Evolutionary conservation across 2,888 invertebrate genomes (phyloP), one percentile per base, ranked within the genome.

Genomic region (Rhagophthalmus giganteus): DNA sequence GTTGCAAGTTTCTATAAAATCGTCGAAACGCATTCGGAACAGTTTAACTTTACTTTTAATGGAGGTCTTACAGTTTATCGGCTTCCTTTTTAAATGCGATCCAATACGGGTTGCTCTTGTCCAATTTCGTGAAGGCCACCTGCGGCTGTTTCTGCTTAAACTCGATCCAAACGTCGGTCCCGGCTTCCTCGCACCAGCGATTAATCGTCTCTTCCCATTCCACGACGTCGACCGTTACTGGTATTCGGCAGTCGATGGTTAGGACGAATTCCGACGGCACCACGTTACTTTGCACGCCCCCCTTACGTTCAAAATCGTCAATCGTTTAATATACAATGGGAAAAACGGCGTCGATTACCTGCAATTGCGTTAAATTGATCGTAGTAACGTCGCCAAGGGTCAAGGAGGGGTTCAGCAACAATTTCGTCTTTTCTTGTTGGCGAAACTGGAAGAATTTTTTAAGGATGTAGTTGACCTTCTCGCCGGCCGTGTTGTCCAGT

Each of bases 371-470:
- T 59, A 94, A 74, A 75, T 95, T 95, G 4, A 93, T 76, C 0
- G 92, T 88, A 2, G 90, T 92, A 0, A 94, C 91, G 76, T 94
- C 90, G 7, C 94, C 94, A 40, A 91, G 79, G 0, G 79, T 84
- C 28, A 89, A 72, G 25, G 81, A 78, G 0, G 86, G 79, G 71
- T 88, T 80, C 16, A 78, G 78, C 25, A 83, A 78, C 54, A 91
- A 73, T 58, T 84, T 83, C 34, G 79, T 75, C 63, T 87, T 86
- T 71, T 92, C 81, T 50, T 80, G 72, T 41, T 79, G 80, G 40
- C 89, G 77, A 61, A 84, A 79, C 44, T 82, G 82, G 79, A 89
- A 84, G 70, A 92, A 85, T 66, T 83, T 84, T 65, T 88, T 81
- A 25, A 92, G 79, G 2, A 93, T 76, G 61, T 79, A 80, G 39